phyloP scores from a whole-genome alignment of 2,888 invertebrate genomes.

The Pandemis heparana region DNA sequence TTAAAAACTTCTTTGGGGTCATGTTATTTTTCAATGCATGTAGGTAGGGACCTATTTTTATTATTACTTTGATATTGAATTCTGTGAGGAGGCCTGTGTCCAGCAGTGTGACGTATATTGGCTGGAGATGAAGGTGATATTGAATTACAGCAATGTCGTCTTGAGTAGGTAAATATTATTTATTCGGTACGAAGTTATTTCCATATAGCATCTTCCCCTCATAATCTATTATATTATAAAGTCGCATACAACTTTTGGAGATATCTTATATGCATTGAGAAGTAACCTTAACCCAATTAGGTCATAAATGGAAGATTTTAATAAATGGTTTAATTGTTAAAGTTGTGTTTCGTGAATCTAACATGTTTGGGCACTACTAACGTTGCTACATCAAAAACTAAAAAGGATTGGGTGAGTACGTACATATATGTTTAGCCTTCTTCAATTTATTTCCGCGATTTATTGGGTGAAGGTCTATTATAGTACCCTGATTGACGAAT shows the following conservation, averaged over 20 bases:
- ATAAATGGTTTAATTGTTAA: slow-evolving; percentile 6
- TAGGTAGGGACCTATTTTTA: background rate
- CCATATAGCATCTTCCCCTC: background rate
- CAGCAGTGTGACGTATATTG: no score
- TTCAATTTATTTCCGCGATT: no score
- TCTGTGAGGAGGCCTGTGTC: no score
- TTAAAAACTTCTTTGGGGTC: background rate
- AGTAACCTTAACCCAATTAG: slow-evolving; percentile 4
- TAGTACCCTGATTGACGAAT: no score
- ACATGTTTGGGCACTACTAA: slow-evolving; percentile 31
- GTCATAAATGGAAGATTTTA: slow-evolving; percentile 12
- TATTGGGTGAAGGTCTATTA: no score
- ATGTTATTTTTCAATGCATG: slow-evolving; percentile 1
- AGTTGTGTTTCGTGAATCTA: slow-evolving; percentile 20
- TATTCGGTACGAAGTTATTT: no score
- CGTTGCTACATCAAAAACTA: background rate
- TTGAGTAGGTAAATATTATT: background rate
- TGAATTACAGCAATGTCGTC: background rate
- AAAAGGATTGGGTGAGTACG: background rate
- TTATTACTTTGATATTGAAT: no score
- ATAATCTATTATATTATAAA: no score
- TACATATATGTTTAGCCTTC: no score
- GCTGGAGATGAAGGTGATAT: no score
- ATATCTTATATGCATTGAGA: background rate
- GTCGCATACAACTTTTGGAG: no score